Evolutionary conservation across 2,888 invertebrate genomes (phyloP).

Genomic region (Apotomis betuletana): DNA sequence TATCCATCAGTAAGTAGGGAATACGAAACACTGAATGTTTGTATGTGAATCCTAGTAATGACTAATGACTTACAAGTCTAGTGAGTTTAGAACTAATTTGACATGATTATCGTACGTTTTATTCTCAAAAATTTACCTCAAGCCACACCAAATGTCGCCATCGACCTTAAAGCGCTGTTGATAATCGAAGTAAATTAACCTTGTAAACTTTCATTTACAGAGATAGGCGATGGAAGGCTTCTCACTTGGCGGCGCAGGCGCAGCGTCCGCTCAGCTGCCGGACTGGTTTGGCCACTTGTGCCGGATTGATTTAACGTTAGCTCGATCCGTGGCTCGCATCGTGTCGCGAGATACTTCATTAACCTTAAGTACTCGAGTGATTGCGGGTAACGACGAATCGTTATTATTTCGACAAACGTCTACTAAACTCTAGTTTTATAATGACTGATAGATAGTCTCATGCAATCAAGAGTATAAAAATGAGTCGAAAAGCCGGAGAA

Average conservation of each 20-base stretch:
- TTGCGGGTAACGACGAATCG: slow-evolving; percentile 38
- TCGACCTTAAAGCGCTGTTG: neutral
- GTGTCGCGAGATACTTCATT: slow-evolving; percentile 69
- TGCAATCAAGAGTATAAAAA: too few species aligned
- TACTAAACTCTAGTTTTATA: too few species aligned
- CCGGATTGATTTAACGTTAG: slow-evolving; percentile 81
- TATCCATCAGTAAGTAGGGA: too few species aligned
- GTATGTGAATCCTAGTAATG: too few species aligned
- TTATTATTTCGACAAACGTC: slow-evolving; percentile 5
- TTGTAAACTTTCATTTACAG: slow-evolving; percentile 45
- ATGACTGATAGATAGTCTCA: too few species aligned
- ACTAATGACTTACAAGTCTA: too few species aligned
- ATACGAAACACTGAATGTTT: too few species aligned
- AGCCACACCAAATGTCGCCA: neutral
- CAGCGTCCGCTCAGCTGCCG: slow-evolving; percentile 76
- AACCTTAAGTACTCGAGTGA: slow-evolving; percentile 61
- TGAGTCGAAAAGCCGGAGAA: too few species aligned
- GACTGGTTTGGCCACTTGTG: slow-evolving; percentile 83
- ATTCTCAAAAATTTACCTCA: too few species aligned
- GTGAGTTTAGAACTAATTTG: too few species aligned
- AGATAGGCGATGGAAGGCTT: slow-evolving; percentile 48
- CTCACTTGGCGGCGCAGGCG: slow-evolving; percentile 66
- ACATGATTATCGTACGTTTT: too few species aligned
- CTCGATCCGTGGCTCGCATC: slow-evolving; percentile 69
- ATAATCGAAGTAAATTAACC: slow-evolving; percentile 29